Conservation (phyloP, 2,888 invertebrate genomes). For the Apomyelois bistriatella region DNA sequence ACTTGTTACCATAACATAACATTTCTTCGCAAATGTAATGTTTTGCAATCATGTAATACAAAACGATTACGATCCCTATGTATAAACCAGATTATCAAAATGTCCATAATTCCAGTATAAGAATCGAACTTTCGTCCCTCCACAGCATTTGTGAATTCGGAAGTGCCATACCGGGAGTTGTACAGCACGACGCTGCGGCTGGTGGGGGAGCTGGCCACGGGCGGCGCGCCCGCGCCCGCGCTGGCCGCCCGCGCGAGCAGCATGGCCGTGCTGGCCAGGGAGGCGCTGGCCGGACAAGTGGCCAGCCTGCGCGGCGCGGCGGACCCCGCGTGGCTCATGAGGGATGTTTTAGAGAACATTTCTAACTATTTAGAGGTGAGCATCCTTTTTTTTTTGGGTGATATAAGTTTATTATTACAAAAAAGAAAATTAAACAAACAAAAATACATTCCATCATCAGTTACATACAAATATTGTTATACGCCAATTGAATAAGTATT, state of each 20-base stretch:
- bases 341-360: constrained; percentile 75
- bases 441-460: no score
- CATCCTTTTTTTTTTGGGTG: constrained; percentile 3
- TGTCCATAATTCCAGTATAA: no score
- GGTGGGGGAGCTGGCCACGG: constrained; percentile 42
- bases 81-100: no score
- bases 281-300: constrained; percentile 13
- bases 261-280: constrained; percentile 20
- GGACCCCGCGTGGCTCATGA: constrained; percentile 60
- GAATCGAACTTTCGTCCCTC: neutral
- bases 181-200: constrained; percentile 45
- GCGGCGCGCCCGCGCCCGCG: constrained; percentile 24
- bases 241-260: constrained; percentile 22
- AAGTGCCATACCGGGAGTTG: constrained; percentile 66
- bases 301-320: constrained; percentile 14
- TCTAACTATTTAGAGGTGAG: constrained; percentile 83
- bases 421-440: no score
- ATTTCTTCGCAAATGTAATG: no score
- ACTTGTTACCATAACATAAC: no score
- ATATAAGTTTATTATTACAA: no score
- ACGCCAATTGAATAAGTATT: no score
- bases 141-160: constrained; percentile 59
- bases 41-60: no score
- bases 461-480: no score
- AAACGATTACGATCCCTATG: no score